phyloP scores from a whole-genome alignment of 2,888 invertebrate genomes.

The Halictus ligatus region DNA sequence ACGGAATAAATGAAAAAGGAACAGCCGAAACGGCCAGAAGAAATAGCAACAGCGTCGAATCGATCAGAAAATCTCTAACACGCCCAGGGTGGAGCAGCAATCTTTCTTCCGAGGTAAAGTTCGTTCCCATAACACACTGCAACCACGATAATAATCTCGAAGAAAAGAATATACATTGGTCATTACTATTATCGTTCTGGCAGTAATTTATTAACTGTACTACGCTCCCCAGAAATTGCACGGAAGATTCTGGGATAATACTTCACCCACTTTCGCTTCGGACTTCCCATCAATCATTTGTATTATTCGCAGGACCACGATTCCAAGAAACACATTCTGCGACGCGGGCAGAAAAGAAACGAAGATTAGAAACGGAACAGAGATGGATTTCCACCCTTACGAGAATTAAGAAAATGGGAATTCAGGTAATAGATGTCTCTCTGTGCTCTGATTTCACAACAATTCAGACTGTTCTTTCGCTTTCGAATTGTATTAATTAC shows the following conservation, averaged over 20 bases:
- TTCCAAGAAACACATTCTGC: not conserved
- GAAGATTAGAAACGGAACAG: not conserved
- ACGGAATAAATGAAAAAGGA: not conserved
- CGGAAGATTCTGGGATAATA: not conserved
- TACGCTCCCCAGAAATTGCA: not conserved
- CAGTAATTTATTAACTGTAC: not conserved
- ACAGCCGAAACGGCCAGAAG: not conserved
- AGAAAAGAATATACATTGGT: not conserved
- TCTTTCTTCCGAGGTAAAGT: not conserved
- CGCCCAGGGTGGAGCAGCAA: not conserved
- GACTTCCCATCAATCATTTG: not conserved
- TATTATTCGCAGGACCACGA: not conserved
- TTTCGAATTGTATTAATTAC: not conserved
- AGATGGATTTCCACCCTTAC: not conserved
- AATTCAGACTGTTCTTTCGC: not conserved
- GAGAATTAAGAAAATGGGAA: not conserved
- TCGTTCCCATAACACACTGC: not conserved
- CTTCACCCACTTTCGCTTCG: not conserved
- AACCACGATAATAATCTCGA: not conserved
- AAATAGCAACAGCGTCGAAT: not conserved
- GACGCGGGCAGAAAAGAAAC: not conserved
- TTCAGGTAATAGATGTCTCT: not conserved
- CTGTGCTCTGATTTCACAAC: not conserved
- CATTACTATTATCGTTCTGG: not conserved
- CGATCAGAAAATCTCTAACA: not conserved